A percentile compares a stretch with the other conserved stretches of the same genome.
These are phyloP conservation scores for Tridacna gigas DNA, from an alignment of 2,888 invertebrate genomes.

Conservation along the genomic window DNA sequence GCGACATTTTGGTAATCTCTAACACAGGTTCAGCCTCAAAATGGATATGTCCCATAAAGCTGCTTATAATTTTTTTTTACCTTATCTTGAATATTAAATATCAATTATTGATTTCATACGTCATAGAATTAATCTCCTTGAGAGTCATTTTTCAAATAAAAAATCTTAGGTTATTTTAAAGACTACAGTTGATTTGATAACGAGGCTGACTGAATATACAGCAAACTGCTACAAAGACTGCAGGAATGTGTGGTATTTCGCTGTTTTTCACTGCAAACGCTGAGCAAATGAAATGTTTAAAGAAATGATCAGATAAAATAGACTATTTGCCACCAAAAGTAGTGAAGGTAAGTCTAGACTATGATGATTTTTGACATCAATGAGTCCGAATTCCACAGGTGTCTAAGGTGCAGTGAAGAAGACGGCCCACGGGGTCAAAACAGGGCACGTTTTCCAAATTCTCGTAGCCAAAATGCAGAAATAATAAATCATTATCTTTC, in stretches of 20 bases:
- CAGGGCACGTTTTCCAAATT: slow-evolving; percentile 20
- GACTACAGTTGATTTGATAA: slow-evolving; percentile 38
- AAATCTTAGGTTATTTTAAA: slow-evolving; percentile 2
- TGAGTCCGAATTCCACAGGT: slow-evolving; percentile 53
- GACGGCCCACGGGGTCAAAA: not conserved
- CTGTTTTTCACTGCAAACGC: slow-evolving; percentile 23
- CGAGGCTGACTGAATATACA: slow-evolving; percentile 59
- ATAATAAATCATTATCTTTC: too few species aligned
- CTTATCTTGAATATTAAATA: too few species aligned
- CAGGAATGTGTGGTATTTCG: slow-evolving; percentile 80
- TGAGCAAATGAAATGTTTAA: not conserved
- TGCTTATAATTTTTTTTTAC: too few species aligned
- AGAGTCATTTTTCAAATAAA: too few species aligned
- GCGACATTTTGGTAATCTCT: slow-evolving; percentile 9
- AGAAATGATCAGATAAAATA: not conserved
- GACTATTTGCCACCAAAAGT: not conserved
- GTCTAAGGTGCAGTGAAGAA: slow-evolving; percentile 30
- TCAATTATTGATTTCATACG: too few species aligned
- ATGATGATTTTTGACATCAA: not conserved
- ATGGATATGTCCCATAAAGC: too few species aligned
- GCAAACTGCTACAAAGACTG: slow-evolving; percentile 72
- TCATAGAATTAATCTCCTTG: too few species aligned
- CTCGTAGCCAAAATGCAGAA: not conserved
- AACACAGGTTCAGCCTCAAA: too few species aligned
- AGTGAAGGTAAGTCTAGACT: not conserved